A percentile compares a stretch with the other conserved stretches of the same genome.
phyloP scores from a whole-genome alignment of 2,888 invertebrate genomes.

The Mythimna lalbum region DNA sequence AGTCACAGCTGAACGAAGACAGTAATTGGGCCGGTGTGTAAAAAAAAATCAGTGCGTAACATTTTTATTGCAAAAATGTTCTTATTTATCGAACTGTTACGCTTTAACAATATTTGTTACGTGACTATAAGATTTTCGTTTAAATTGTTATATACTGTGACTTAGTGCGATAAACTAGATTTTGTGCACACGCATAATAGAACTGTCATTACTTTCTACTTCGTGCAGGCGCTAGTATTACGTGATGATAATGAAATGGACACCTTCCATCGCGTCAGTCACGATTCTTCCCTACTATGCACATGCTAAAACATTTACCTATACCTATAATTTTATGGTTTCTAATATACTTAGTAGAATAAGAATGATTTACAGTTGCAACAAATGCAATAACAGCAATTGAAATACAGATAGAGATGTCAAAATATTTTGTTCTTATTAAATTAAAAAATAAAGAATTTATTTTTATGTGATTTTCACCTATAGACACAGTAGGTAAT shows the following conservation, averaged over 20 bases:
- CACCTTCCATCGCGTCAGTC: background rate
- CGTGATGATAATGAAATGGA: slow-evolving; percentile 21
- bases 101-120: slow-evolving; percentile 32
- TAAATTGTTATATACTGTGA: slow-evolving; percentile 20
- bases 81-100: slow-evolving; percentile 20
- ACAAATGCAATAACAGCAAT: too few relatives aligned
- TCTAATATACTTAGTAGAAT: too few relatives aligned
- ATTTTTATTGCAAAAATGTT: slow-evolving; percentile 17
- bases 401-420: too few relatives aligned
- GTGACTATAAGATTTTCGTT: slow-evolving; percentile 18
- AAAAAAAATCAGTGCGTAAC: slow-evolving; percentile 6
- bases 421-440: too few relatives aligned
- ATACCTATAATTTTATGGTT: too few relatives aligned
- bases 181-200: slow-evolving; percentile 14
- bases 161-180: slow-evolving; percentile 37
- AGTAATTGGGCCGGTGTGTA: slow-evolving; percentile 15
- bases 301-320: too few relatives aligned
- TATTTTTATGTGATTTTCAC: too few relatives aligned
- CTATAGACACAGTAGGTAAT: too few relatives aligned
- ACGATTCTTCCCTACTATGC: background rate
- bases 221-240: slow-evolving; percentile 23
- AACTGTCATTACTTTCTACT: slow-evolving; percentile 34
- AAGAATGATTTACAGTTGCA: too few relatives aligned
- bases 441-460: too few relatives aligned
- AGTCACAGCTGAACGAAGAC: slow-evolving; percentile 17